Evolutionary conservation across 2,113 vertebrate species (phyloP).

Genomic region (Riparia riparia): DNA sequence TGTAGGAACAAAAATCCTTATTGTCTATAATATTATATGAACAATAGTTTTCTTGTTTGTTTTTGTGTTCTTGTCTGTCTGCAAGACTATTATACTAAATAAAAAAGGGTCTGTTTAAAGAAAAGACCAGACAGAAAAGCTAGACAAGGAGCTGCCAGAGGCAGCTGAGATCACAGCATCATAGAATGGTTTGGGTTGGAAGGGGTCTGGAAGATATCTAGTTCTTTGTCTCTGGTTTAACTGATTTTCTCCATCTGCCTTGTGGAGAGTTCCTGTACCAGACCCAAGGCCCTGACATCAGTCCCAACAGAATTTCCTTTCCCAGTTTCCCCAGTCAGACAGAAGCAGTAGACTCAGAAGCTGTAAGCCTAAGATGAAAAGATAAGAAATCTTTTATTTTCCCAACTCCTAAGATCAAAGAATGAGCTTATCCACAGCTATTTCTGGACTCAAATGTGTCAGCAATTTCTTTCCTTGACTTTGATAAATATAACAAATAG

Average conservation of each 20-base stretch:
- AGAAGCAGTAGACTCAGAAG: background rate
- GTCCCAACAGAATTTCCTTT: background rate
- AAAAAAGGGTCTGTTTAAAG: background rate
- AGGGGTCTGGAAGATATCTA: background rate
- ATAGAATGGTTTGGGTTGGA: background rate
- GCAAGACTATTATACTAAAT: background rate
- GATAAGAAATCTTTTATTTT: background rate
- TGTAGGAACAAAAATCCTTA: background rate
- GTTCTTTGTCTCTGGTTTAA: background rate
- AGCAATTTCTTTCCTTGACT: background rate
- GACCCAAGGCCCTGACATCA: background rate
- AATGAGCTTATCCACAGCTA: background rate
- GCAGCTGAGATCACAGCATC: background rate
- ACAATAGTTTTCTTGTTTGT: background rate
- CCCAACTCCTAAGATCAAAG: background rate
- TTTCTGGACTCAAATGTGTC: background rate
- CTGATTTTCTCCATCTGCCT: background rate
- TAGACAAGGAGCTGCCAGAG: background rate
- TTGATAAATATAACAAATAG: background rate
- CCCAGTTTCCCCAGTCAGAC: too few relatives aligned
- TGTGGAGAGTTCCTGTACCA: background rate
- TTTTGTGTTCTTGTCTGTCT: background rate
- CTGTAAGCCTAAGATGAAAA: background rate
- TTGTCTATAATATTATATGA: background rate
- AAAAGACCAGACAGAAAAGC: background rate